Percentiles rank a stretch among this genome's conserved stretches.
phyloP scores from a whole-genome alignment of 2,113 vertebrate species.

The Genyomyrus donnyi region DNA sequence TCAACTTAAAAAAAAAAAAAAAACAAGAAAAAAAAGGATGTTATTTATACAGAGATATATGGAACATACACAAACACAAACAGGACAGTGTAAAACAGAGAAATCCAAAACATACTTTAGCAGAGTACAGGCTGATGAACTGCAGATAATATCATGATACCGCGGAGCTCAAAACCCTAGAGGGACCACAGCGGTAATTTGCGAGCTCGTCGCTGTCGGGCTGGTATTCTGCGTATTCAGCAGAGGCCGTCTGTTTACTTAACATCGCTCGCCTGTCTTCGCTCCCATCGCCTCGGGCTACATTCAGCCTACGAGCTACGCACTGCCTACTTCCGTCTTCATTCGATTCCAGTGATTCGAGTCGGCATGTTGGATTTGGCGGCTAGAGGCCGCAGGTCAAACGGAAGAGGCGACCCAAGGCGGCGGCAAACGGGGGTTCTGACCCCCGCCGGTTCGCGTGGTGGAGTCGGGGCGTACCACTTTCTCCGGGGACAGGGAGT shows the following conservation, averaged over 20 bases:
- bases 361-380: background rate
- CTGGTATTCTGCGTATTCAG: background rate
- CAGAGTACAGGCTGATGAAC: background rate
- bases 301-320: background rate
- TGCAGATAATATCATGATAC: background rate
- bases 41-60: background rate
- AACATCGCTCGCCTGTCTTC: background rate
- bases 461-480: slow-evolving; percentile 64
- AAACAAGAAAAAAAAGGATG: background rate
- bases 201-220: background rate
- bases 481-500: slow-evolving; percentile 93
- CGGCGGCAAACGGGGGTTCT: background rate
- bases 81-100: background rate
- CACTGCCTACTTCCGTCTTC: background rate
- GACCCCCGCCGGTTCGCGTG: background rate
- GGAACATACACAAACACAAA: background rate
- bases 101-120: background rate
- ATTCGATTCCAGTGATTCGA: background rate
- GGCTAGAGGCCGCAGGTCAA: background rate
- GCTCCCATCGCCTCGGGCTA: background rate
- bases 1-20: slow-evolving; percentile 64
- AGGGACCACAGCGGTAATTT: background rate
- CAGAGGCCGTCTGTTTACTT: background rate
- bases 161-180: background rate
- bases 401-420: background rate